Base-by-base conservation (phyloP, 2,797 vertebrate genomes). In the Sebastes variabilis region DNA sequence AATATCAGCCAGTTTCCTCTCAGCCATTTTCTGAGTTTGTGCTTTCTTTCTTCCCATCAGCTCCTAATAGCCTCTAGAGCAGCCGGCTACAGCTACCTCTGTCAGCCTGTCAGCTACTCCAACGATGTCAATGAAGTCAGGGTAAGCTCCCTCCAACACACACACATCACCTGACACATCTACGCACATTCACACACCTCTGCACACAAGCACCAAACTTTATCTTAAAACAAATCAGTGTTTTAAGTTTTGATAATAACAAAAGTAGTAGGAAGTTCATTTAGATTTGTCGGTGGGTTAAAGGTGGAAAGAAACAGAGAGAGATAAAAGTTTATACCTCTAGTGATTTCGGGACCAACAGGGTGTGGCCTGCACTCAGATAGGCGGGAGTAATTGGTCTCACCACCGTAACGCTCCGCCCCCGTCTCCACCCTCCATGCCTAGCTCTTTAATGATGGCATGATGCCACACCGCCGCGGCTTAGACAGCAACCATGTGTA, bases 81-180 rank as follows among this genome's bases (percentile, higher is more conserved):
- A 89, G 98, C 98, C 42, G 97, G 97, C 77, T 99, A 99, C 94
- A 99, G 97, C 94, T 99, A 98, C 92, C 95, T 99, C 94, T 99
- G 99, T 93, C 99, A 99, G 91, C 96, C 95, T 83, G 99, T 99
- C 90, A 97, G 95, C 95, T 99, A 99, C 94, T 98, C 99, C 72
- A 95, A 97, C 72, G 97, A 99, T 62, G 96, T 97, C 84, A 97
- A 99, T 86, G 98, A 99, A 98, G 97, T 99, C 94, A 97, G 98
- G 95, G 99, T 99, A 92, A 97, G 97, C 93, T 29, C 5, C 67
- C 18, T 24, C 46, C n/a, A 34, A 62, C 52, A 62, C 62, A 67
- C 56, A 56, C 38, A 49, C 65, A 20, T 60, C 36, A 6, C 16
- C 25, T 9, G 1, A 73, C 22, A 72, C 65, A 71, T 27, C 54